Evolutionary conservation across 2,113 vertebrate genomes (phyloP), one percentile per base, ranked within the genome.

Genomic region (Eulacestoma nigropectus): DNA sequence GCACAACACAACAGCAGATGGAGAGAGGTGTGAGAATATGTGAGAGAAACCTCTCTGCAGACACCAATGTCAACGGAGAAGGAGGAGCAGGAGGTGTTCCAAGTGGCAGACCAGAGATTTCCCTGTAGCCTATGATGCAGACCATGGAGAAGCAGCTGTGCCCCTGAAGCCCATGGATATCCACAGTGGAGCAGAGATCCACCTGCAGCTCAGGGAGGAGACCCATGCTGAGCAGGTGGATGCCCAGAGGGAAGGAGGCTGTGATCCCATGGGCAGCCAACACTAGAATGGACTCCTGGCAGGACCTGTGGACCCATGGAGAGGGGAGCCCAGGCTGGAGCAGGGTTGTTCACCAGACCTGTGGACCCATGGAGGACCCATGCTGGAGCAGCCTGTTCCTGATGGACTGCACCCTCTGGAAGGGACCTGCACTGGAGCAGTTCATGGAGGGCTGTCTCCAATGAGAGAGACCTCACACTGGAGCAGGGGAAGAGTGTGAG

Each of bases 311-410:
- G 29, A 14, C 30, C 41, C 13, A 11, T 25, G 59, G 68, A 44
- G 12, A 33, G 52, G 39, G 19, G 22, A 46, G 19, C 9, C 13
- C 37, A 29, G 1, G 1, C 19, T 25, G 39, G 13, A 46, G 23
- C 29, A 59, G 37, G 15, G 23, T 10, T n/a, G 8, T 7, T 52
- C 0, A 0, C 29, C 39, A 52, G 60, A 52, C 8, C n/a, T 39
- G 33, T 26, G 39, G 20, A 9, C 5, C 8, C 0, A 0, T 18
- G 25, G 25, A 30, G 3, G 2, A 47, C 4, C 30, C n/a, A 7
- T 18, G 53, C 7, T 53, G 39, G 62, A 60, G 46, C n/a, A 55
- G 17, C 25, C 30, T 32, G 2, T 47, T 75, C 25, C 70, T 75
- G 39, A 30, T 22, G 16, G 20, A 14, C 14, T 41, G n/a, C 8